These are phyloP conservation scores for Podarcis raffonei DNA, from an alignment of 2,113 vertebrate species.

Conservation along the genomic window DNA sequence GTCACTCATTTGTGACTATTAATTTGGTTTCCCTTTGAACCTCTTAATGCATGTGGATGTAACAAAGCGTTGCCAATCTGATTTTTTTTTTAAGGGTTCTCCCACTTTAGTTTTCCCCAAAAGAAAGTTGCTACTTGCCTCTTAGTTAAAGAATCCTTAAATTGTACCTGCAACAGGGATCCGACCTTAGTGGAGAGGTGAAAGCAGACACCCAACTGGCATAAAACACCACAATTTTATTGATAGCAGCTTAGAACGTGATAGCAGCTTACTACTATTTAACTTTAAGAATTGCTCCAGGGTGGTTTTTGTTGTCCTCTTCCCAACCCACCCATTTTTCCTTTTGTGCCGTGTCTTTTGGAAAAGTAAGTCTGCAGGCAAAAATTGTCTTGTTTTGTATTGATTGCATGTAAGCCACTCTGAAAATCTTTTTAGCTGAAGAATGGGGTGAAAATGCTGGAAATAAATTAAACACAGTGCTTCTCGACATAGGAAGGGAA, in stretches of 20 bases:
- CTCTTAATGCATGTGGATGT: conserved; percentile 39
- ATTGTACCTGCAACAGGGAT: conserved; percentile 18
- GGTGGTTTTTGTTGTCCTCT: no score
- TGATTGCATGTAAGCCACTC: no score
- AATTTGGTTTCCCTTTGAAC: conserved; percentile 25
- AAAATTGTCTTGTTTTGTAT: no score
- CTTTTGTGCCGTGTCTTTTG: no score
- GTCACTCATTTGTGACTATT: conserved; percentile 38
- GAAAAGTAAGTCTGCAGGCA: no score
- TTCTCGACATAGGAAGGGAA: background rate
- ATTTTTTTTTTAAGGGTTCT: conserved; percentile 25
- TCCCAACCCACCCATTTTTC: no score
- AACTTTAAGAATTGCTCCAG: no score
- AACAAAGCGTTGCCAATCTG: conserved; percentile 37
- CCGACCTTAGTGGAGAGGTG: background rate
- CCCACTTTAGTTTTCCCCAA: conserved; percentile 36
- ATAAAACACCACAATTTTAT: background rate
- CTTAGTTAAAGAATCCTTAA: conserved; percentile 31
- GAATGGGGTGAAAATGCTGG: no score
- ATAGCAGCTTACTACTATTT: background rate
- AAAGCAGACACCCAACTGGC: background rate
- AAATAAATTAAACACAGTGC: no score
- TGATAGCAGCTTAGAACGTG: background rate
- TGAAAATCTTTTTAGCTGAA: no score
- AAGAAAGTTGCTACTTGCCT: conserved; percentile 33